phyloP scores from a whole-genome alignment of 2,888 invertebrate genomes.

The Erebia aethiops region DNA sequence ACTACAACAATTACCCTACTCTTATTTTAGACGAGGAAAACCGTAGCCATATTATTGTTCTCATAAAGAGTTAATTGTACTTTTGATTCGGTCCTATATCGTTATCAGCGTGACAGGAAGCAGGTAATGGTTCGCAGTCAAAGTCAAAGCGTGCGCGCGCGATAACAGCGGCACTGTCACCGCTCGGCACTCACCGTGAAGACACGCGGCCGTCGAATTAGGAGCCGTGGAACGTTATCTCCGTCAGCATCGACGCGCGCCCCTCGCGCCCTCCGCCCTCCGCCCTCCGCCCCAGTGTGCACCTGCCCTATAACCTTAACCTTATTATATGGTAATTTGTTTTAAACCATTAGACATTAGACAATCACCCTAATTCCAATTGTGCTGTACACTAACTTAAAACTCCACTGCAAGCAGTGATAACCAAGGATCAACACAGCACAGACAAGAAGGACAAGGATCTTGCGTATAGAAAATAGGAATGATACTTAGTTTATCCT shows the following conservation, averaged over 20 bases:
- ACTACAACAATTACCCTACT: too few species aligned
- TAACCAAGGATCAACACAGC: too few species aligned
- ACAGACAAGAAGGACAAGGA: too few species aligned
- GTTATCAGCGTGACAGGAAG: slow-evolving; percentile 40
- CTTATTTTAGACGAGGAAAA: too few species aligned
- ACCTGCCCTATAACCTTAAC: slow-evolving; percentile 55
- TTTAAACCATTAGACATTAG: background rate
- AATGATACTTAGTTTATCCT: too few species aligned
- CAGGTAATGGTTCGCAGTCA: slow-evolving; percentile 27
- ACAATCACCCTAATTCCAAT: background rate
- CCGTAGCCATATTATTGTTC: too few species aligned
- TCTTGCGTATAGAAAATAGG: too few species aligned
- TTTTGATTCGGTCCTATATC: slow-evolving; percentile 15
- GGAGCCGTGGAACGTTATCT: slow-evolving; percentile 52
- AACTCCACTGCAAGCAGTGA: background rate
- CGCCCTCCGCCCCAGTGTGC: slow-evolving; percentile 48
- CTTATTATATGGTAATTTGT: background rate
- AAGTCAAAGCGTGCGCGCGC: slow-evolving; percentile 33
- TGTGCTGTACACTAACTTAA: background rate
- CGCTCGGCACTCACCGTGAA: slow-evolving; percentile 53
- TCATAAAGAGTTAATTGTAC: background rate
- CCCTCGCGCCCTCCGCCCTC: slow-evolving; percentile 38
- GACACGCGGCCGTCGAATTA: slow-evolving; percentile 55
- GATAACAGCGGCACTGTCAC: slow-evolving; percentile 56
- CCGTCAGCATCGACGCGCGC: slow-evolving; percentile 41